Conservation (phyloP, 37 sponge, comb jelly and placozoan species). For the Beroe ovata region DNA sequence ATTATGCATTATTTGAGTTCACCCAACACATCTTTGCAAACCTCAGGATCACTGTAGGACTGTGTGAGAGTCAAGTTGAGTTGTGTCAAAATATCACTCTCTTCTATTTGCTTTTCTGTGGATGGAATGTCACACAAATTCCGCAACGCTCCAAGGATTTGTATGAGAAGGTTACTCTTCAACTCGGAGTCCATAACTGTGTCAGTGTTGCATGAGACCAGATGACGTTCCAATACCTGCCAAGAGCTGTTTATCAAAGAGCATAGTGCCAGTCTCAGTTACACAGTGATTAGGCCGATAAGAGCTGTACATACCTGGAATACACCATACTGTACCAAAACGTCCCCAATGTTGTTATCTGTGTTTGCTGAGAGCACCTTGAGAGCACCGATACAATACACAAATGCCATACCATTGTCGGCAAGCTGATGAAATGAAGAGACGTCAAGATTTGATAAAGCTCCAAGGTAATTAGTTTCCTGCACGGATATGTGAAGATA, state of each 20-base stretch:
- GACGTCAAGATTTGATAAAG: no score
- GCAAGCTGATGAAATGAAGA: no score
- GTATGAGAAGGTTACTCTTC: slow-evolving; percentile 42
- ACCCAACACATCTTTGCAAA: no score
- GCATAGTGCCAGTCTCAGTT: no score
- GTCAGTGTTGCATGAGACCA: slow-evolving; percentile 20
- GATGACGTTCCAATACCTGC: slow-evolving; percentile 18
- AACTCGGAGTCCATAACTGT: not conserved
- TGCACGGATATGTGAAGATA: no score
- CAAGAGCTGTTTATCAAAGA: no score
- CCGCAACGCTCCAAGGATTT: slow-evolving; percentile 27
- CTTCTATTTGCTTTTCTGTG: not conserved
- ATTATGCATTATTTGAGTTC: no score
- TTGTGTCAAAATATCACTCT: not conserved
- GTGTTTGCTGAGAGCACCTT: slow-evolving; percentile 45
- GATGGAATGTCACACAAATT: slow-evolving; percentile 41
- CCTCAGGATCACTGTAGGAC: slow-evolving; percentile 15
- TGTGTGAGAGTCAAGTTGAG: slow-evolving; percentile 8
- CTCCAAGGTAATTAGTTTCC: no score
- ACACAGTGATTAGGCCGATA: no score
- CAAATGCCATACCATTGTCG: slow-evolving; percentile 22
- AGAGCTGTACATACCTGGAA: not conserved
- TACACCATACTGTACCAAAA: slow-evolving; percentile 17
- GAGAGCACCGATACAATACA: slow-evolving; percentile 21
- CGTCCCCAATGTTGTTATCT: slow-evolving; percentile 24